Base-by-base conservation (phyloP, 2,888 invertebrate genomes). In the Hoplodrina blanda region DNA sequence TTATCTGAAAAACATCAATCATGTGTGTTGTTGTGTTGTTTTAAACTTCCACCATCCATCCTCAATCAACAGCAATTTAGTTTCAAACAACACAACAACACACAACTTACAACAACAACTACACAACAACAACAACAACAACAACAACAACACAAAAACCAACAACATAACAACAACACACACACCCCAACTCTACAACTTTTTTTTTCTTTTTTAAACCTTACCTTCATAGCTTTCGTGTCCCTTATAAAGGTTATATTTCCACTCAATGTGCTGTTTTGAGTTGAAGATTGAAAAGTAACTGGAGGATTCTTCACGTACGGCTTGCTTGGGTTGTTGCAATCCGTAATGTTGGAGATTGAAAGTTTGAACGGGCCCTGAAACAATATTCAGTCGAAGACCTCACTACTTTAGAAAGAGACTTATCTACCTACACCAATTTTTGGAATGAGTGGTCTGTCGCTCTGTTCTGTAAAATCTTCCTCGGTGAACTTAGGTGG, bases 251-350 rank as follows among this genome's bases (percentile, higher is more conserved):
- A 41, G 0, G 41, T 78, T 7, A 78, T 25, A 7, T 5, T 57
- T 53, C 73, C 73, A 57, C 72, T 78, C 19, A 74, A 0, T 0
- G 78, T 72, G 11, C 19, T 6, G 33, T 71, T 72, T 2, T 49
- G 1, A 5, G 11, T 44, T 1, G 1, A 6, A 0, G 46, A 1
- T 5, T n/a, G 0, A 11, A 57, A 78, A 17, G 33, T 1, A 4
- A 74, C 41, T 0, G 78, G 73, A 10, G 73, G 49, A 25, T 72
- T 57, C 49, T 44, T 72, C 19, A 71, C 1, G n/a, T 78, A 78
- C 0, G 78, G 78, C 10, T 62, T 74, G 3, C 17, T 19, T 4
- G 73, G 73, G 3, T 57, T 57, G 13, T 0, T 57, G 56, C 73
- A 74, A 4, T 57, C 41, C 0, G 33, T 25, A 33, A 78, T 78